Evolutionary conservation across 2,113 vertebrate genomes (phyloP).

Genomic region (Neolamprologus variostigma): DNA sequence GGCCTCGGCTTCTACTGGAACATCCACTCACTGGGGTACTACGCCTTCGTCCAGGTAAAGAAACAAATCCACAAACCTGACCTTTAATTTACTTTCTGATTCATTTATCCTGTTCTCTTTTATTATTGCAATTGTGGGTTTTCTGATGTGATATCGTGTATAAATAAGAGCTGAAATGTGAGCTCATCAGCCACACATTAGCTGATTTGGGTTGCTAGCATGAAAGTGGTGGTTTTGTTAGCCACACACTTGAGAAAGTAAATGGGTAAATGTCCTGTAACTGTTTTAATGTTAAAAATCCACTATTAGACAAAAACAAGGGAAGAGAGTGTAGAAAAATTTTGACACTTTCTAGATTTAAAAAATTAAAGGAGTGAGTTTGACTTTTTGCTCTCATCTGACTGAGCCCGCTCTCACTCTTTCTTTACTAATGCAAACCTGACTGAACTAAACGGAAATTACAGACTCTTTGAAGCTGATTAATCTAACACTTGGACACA

Average conservation of each 20-base stretch:
- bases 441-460: background rate
- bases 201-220: background rate
- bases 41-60: constrained; percentile 83
- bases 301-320: background rate
- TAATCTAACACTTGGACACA: background rate
- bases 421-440: background rate
- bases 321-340: background rate
- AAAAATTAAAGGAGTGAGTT: background rate
- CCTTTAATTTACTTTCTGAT: background rate
- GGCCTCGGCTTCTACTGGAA: constrained; percentile 91
- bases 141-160: background rate
- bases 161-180: background rate
- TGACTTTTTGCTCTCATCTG: background rate
- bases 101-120: background rate
- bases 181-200: background rate
- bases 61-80: background rate
- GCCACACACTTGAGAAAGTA: background rate
- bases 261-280: background rate
- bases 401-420: accelerated
- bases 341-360: background rate
- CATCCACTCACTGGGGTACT: constrained; percentile 89
- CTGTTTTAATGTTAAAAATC: background rate
- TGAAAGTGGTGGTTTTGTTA: accelerated
- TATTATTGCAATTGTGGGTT: background rate
- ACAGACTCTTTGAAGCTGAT: background rate